These are phyloP conservation scores for Periplaneta americana DNA, from an alignment of 1,140 invertebrate species.

Conservation along the genomic window DNA sequence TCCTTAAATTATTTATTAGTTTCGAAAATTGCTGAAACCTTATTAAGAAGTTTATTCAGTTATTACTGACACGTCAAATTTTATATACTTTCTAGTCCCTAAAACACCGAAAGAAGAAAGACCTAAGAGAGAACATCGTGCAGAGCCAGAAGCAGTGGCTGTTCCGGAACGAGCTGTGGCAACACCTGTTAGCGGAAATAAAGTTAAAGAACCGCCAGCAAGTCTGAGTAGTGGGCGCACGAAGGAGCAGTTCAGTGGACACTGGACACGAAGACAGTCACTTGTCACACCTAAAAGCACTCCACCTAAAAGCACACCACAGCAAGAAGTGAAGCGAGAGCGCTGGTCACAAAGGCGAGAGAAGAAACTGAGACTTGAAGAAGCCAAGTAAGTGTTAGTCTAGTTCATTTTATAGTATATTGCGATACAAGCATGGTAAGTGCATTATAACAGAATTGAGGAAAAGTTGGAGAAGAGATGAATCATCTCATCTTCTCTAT, in stretches of 20 bases:
- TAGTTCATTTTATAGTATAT: too few relatives aligned
- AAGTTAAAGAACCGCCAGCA: background rate
- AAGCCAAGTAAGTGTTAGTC: constrained; percentile 6
- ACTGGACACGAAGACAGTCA: background rate
- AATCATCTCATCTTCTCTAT: too few relatives aligned
- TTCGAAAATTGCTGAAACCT: too few relatives aligned
- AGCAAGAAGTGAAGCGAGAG: constrained; percentile 23
- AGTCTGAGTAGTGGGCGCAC: background rate
- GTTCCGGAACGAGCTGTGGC: background rate
- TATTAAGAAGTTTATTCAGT: too few relatives aligned
- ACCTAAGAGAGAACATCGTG: background rate
- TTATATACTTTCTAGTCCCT: background rate
- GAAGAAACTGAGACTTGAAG: constrained; percentile 29
- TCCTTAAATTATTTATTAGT: too few relatives aligned
- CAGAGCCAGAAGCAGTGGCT: background rate
- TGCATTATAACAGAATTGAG: too few relatives aligned
- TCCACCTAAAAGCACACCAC: background rate
- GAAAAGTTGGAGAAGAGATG: too few relatives aligned
- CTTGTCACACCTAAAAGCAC: background rate
- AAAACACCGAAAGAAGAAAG: background rate
- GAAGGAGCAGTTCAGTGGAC: background rate
- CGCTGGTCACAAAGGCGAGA: constrained; percentile 38
- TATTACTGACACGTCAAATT: too few relatives aligned
- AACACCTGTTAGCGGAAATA: background rate
- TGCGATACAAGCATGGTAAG: too few relatives aligned